A percentile compares a stretch with the other conserved stretches of the same genome.
phyloP scores from a whole-genome alignment of 2,113 vertebrate genomes.

The Muntiacus reevesi region DNA sequence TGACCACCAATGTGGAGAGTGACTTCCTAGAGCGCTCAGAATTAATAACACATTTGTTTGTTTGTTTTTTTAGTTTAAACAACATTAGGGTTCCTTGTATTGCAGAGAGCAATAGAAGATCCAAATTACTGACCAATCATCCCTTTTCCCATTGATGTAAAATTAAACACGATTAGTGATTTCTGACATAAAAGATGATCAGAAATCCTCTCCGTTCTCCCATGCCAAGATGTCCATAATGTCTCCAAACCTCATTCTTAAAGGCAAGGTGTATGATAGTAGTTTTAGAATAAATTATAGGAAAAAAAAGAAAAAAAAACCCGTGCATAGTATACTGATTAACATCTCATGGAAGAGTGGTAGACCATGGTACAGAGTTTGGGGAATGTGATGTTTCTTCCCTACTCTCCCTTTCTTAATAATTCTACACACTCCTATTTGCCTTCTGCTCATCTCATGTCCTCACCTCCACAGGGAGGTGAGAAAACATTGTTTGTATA shows the following conservation, averaged over 20 bases:
- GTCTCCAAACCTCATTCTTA: background rate
- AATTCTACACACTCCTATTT: background rate
- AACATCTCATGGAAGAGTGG: background rate
- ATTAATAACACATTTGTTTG: background rate
- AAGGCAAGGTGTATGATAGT: background rate
- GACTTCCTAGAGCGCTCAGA: background rate
- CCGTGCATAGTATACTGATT: background rate
- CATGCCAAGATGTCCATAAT: background rate
- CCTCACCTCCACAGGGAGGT: background rate
- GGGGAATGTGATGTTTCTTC: background rate
- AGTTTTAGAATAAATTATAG: background rate
- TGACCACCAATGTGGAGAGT: background rate
- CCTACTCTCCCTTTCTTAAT: background rate
- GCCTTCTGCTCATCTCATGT: background rate
- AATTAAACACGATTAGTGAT: background rate
- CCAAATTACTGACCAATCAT: background rate
- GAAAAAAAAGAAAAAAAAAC: background rate
- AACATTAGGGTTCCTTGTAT: background rate
- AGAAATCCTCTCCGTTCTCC: background rate
- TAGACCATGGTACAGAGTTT: background rate
- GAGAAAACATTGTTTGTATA: background rate
- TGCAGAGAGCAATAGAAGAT: background rate
- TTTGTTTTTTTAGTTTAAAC: constrained; percentile 30
- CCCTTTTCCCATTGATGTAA: background rate
- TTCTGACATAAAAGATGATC: background rate